phyloP scores from a whole-genome alignment of 2,888 invertebrate species.

The Ophion costatus region DNA sequence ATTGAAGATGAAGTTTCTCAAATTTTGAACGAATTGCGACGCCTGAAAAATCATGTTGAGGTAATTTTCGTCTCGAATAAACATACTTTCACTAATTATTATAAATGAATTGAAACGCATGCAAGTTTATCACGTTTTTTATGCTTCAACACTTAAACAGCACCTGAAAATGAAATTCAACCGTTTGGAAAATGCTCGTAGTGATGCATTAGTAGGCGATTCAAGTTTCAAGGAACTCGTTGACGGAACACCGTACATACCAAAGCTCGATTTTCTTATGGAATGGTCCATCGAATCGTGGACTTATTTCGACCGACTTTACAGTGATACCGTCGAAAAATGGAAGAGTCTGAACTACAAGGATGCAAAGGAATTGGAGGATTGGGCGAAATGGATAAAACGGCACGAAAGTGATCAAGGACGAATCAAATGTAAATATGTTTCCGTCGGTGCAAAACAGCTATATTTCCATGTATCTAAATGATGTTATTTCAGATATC shows the following conservation, averaged over 20 bases:
- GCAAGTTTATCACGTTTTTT: background rate
- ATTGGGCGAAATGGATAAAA: constrained; percentile 70
- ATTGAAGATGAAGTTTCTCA: constrained; percentile 74
- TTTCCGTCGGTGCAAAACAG: background rate
- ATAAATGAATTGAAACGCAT: background rate
- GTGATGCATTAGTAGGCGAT: constrained; percentile 71
- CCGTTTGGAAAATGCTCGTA: constrained; percentile 72
- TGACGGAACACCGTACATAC: constrained; percentile 75
- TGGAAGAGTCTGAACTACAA: constrained; percentile 73
- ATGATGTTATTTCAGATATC: constrained; percentile 72
- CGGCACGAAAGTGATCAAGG: constrained; percentile 66
- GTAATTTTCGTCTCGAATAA: constrained; percentile 64
- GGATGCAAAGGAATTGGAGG: constrained; percentile 68
- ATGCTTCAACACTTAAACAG: constrained; percentile 63
- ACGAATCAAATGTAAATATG: constrained; percentile 73
- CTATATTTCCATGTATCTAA: background rate
- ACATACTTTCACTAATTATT: background rate
- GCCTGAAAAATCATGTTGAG: constrained; percentile 73
- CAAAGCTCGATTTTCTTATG: constrained; percentile 75
- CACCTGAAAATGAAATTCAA: constrained; percentile 73
- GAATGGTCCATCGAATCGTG: constrained; percentile 75
- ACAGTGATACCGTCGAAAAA: constrained; percentile 58
- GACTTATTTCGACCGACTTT: constrained; percentile 73
- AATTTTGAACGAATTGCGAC: constrained; percentile 66
- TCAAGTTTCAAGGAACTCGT: constrained; percentile 72